Conservation (phyloP, 2,888 invertebrate genomes). For the Epinotia brunnichana region DNA sequence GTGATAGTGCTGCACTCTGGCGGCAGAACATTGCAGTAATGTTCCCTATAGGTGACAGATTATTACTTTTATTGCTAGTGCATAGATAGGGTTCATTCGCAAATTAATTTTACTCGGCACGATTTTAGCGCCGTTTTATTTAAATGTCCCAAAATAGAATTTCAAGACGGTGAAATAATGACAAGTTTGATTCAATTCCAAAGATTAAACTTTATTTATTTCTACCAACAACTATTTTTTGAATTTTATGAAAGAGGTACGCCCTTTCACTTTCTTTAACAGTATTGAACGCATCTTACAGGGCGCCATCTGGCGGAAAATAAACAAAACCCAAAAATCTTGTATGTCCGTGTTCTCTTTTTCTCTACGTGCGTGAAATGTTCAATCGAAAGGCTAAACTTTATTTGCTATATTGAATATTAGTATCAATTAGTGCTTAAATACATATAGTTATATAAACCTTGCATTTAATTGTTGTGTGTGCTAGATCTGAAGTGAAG, state of each 20-base stretch:
- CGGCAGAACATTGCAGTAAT: no score
- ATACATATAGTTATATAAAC: slow-evolving; percentile 58
- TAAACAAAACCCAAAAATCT: slow-evolving; percentile 55
- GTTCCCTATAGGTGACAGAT: slow-evolving; percentile 20
- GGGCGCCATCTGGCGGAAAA: slow-evolving; percentile 62
- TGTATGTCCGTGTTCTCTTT: slow-evolving; percentile 63
- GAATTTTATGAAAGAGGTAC: slow-evolving; percentile 5
- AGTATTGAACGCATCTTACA: slow-evolving; percentile 48
- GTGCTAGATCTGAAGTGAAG: slow-evolving; percentile 62
- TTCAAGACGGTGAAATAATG: no score
- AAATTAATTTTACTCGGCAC: not conserved
- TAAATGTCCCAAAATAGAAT: no score
- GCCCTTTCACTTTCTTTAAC: slow-evolving; percentile 39
- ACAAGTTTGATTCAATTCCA: no score
- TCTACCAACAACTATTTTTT: not conserved
- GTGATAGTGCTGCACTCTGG: no score
- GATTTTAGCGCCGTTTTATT: not conserved
- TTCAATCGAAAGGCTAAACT: slow-evolving; percentile 60
- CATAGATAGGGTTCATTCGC: not conserved
- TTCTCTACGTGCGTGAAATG: slow-evolving; percentile 65
- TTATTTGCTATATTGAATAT: slow-evolving; percentile 57
- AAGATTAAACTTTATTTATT: not conserved
- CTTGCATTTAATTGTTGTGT: slow-evolving; percentile 59
- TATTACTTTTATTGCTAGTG: slow-evolving; percentile 10
- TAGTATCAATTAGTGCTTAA: slow-evolving; percentile 57